Conservation (phyloP, 1,140 invertebrate species). For the Drosophila busckii region DNA sequence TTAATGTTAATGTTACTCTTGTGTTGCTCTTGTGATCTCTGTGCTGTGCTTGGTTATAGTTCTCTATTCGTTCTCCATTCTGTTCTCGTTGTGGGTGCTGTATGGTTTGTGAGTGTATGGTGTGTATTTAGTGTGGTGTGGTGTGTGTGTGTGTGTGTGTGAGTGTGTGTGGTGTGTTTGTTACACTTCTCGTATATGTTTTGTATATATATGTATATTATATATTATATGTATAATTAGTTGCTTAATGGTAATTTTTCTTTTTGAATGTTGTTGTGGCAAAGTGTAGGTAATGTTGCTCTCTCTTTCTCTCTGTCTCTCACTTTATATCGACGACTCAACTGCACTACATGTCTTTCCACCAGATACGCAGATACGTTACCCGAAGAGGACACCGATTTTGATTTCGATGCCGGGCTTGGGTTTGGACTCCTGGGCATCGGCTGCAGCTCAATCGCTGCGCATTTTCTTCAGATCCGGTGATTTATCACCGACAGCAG, state of each 20-base stretch:
- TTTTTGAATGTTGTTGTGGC: constrained; percentile 76
- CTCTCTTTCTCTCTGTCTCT: constrained; percentile 18
- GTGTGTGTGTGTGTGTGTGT: constrained; percentile 14
- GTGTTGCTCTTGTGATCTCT: constrained; percentile 14
- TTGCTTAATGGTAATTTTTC: constrained; percentile 74
- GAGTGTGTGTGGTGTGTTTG: constrained; percentile 25
- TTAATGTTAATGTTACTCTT: not conserved
- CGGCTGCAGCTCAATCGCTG: constrained; percentile 63
- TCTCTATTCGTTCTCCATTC: not conserved
- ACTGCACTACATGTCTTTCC: constrained; percentile 75
- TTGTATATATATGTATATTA: constrained; percentile 61
- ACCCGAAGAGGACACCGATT: not conserved
- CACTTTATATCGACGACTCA: constrained; percentile 44
- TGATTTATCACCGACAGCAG: constrained; percentile 38
- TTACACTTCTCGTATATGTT: not conserved
- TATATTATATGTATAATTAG: constrained; percentile 77
- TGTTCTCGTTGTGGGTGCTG: constrained; percentile 19
- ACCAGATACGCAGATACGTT: constrained; percentile 53
- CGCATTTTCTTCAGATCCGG: constrained; percentile 77
- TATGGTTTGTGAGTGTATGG: constrained; percentile 6
- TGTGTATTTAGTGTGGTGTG: constrained; percentile 1
- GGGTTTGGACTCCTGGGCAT: constrained; percentile 17
- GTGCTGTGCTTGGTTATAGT: too few species aligned
- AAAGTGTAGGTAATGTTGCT: constrained; percentile 77
- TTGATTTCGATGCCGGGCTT: constrained; percentile 8